Conservation (phyloP, 2,888 invertebrate genomes). For the Saturnia japonica region DNA sequence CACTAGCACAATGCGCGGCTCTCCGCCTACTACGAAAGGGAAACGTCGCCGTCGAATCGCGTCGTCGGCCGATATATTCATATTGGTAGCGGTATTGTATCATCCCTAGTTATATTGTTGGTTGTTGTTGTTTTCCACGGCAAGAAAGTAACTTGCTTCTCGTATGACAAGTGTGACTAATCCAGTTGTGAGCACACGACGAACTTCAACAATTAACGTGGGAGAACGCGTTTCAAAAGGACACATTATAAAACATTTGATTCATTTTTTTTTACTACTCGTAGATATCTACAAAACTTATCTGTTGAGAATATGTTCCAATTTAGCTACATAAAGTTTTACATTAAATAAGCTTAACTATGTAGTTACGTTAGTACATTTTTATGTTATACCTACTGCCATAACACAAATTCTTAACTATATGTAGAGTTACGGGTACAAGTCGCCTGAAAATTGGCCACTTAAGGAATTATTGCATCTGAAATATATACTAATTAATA, state of each 20-base stretch:
- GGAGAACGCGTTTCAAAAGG: conserved; percentile 53
- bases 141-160: conserved; percentile 72
- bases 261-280: conserved; percentile 37
- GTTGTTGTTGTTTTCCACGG: conserved; percentile 50
- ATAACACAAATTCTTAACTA: neutral
- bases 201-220: conserved; percentile 66
- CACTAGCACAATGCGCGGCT: no score
- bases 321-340: conserved; percentile 7
- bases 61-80: no score
- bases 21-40: no score
- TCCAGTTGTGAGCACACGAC: conserved; percentile 30
- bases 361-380: neutral
- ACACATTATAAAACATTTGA: conserved; percentile 31
- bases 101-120: no score
- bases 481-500: no score
- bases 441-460: neutral
- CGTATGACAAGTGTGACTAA: conserved; percentile 64
- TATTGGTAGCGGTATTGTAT: no score
- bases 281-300: conserved; percentile 28
- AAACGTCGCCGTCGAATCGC: no score
- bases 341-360: conserved; percentile 1
- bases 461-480: neutral
- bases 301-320: conserved; percentile 32
- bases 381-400: neutral
- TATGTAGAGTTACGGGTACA: neutral